Evolutionary conservation across 37 sponge, comb jelly and placozoan species (phyloP), one percentile per base, ranked within the genome.

Genomic region (Diacarnus erythraeanus): DNA sequence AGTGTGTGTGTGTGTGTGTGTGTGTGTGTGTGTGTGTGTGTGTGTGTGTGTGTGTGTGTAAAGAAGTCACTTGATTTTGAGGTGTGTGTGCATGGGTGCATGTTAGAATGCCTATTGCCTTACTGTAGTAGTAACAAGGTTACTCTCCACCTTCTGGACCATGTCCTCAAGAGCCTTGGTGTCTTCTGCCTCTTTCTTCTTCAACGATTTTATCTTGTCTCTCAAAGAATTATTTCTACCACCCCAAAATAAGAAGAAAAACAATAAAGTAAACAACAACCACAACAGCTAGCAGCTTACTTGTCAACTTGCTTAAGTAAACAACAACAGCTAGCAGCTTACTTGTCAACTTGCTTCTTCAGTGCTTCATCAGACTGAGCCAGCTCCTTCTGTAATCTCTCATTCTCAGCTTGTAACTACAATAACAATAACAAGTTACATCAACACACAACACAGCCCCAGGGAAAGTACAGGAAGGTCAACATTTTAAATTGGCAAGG

Each of bases 141-240:
- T 93, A 4, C 74, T 71, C 76, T 93, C 94, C 58, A 89, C 94
- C 51, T 86, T 89, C 51, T 82, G 84, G 12, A 89, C 90, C 77
- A 93, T 90, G 57, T 89, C 83, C 23, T 86, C 94, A 42, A 93
- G 73, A 4, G 91, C 90, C 37, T 82, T 77, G 20, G 87, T 82
- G 36, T 93, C 94, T 66, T 89, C 85, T 31, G 78, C 75, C 72
- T 93, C 94, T 75, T 93, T 93, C 84, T 80, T 82, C 80, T 86
- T 65, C 81, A 93, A 51, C 22, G 70, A 56, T 73, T 79, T 74
- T 42, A 93, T 27, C 57, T 83, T 42, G 37, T 83, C 43, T 65
- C 75, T 81, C 42, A 93, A 56, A 9, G 69, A 47, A 0, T 21
- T 25, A 40, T 67, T 87, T 64, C 94, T 93, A 31, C 36, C 69